A percentile compares a stretch with the other conserved stretches of the same genome.
These are phyloP conservation scores for Margaritifera margaritifera DNA, from an alignment of 2,888 invertebrate species.

Conservation along the genomic window DNA sequence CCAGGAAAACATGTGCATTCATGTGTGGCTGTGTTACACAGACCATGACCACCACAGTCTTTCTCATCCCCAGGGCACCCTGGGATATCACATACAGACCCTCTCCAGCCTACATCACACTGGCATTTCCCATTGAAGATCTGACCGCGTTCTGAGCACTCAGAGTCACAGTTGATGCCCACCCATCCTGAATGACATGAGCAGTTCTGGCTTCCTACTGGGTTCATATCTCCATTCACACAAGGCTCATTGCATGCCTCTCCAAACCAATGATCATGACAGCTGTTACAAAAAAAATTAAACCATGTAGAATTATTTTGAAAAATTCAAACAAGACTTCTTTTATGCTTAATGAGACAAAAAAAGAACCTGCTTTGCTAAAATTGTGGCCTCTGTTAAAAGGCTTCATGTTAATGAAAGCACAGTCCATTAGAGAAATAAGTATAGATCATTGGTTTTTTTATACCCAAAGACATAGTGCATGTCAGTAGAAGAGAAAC, in stretches of 20 bases:
- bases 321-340: too few species aligned
- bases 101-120: constrained; percentile 56
- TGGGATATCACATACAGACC: constrained; percentile 50
- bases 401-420: too few species aligned
- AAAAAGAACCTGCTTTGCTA: too few species aligned
- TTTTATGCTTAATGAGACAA: too few species aligned
- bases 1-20: constrained; percentile 53
- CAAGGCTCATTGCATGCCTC: constrained; percentile 50
- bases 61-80: constrained; percentile 54
- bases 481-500: too few species aligned
- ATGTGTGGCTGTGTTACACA: constrained; percentile 50
- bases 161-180: constrained; percentile 51
- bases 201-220: constrained; percentile 47
- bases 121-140: constrained; percentile 38
- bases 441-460: too few species aligned
- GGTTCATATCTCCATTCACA: constrained; percentile 47
- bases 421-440: too few species aligned
- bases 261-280: constrained; percentile 48
- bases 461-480: too few species aligned
- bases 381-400: too few species aligned
- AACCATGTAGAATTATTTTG: too few species aligned
- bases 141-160: constrained; percentile 53
- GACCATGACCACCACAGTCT: constrained; percentile 56
- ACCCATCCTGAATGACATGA: constrained; percentile 53
- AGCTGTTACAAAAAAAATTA: constrained; percentile 23